A percentile compares a stretch with the other conserved stretches of the same genome.
Conservation (phyloP, 1,140 invertebrate genomes). For the Hyles vespertilio region DNA sequence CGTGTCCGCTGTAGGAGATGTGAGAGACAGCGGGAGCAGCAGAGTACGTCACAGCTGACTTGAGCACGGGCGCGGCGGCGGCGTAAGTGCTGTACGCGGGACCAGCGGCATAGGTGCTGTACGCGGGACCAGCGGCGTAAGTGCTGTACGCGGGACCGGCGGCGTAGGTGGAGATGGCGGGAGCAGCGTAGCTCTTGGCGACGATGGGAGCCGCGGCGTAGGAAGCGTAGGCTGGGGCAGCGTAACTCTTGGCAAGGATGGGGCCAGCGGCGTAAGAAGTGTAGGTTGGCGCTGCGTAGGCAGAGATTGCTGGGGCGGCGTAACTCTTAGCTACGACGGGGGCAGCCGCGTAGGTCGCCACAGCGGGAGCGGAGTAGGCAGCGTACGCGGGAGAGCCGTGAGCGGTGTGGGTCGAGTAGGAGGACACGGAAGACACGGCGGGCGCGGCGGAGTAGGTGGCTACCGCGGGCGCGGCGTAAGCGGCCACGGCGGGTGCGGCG, state of each 20-base stretch:
- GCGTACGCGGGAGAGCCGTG: constrained; percentile 30
- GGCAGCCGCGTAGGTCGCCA: not conserved
- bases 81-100: constrained; percentile 22
- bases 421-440: no score
- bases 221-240: constrained; percentile 24
- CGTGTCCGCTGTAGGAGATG: constrained; percentile 19
- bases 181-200: constrained; percentile 20
- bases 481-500: constrained; percentile 47
- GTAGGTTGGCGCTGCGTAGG: constrained; percentile 21
- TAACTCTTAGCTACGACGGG: constrained; percentile 17
- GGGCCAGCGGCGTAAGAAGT: constrained; percentile 14
- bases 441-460: constrained; percentile 11
- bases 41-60: constrained; percentile 29
- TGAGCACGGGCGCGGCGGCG: constrained; percentile 33
- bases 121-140: constrained; percentile 19
- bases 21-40: constrained; percentile 28
- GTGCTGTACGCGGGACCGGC: constrained; percentile 18
- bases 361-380: constrained; percentile 13
- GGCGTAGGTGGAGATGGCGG: constrained; percentile 25
- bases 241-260: constrained; percentile 5
- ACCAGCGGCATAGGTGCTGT: constrained; percentile 20
- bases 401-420: constrained; percentile 20
- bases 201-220: constrained; percentile 27
- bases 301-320: constrained; percentile 29
- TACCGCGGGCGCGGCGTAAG: constrained; percentile 42